Conservation (phyloP, 1,140 invertebrate species). For the Bombus terrestris region DNA sequence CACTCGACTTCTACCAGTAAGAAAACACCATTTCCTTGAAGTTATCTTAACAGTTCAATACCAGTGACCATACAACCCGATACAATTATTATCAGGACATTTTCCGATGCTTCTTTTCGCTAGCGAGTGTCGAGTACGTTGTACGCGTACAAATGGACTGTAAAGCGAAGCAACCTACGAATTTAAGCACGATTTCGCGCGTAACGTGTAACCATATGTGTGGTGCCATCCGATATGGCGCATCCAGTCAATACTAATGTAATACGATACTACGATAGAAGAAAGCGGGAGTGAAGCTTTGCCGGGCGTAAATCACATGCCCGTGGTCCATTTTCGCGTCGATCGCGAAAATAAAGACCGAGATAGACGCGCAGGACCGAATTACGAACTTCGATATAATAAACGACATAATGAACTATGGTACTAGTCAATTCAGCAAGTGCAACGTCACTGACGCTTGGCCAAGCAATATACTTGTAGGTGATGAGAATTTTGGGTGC, state of each 20-base stretch:
- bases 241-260: constrained; percentile 57
- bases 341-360: neutral
- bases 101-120: neutral
- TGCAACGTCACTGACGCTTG: constrained; percentile 74
- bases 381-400: constrained; percentile 22
- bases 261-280: constrained; percentile 20
- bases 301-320: constrained; percentile 20
- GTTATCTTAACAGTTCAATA: neutral
- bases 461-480: constrained; percentile 72
- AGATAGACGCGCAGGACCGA: constrained; percentile 2
- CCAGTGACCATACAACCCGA: neutral
- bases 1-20: neutral
- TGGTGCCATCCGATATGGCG: constrained; percentile 31
- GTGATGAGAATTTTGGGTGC: neutral
- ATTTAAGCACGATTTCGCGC: constrained; percentile 49
- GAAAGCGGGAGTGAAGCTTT: constrained; percentile 63
- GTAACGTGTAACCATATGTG: constrained; percentile 23
- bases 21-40: neutral
- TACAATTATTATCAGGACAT: neutral
- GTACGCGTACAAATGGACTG: constrained; percentile 36
- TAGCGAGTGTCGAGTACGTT: constrained; percentile 62
- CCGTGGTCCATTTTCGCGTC: neutral
- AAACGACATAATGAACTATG: constrained; percentile 43
- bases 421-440: constrained; percentile 76
- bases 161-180: constrained; percentile 42